Base-by-base conservation (phyloP, 2,797 vertebrate genomes). In the Benthosema pterotum region DNA sequence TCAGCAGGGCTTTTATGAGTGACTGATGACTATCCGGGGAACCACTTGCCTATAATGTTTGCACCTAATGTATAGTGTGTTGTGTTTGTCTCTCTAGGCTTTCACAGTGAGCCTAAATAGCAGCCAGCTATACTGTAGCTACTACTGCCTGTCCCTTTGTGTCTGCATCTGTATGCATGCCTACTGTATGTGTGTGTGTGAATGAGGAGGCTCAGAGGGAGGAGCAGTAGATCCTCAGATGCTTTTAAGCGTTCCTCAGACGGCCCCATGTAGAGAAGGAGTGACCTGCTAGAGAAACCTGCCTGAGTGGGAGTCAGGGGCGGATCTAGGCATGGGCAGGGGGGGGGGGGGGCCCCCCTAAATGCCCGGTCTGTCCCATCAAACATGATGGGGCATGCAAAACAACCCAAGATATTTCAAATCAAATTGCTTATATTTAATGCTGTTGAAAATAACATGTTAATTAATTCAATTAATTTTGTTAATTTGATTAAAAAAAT, bases 191-290 rank as follows among this genome's bases (percentile, higher is more conserved):
- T 77, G 71, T 74, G 69, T 66, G 14, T 50, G 57, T 47, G 14
- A 50, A 75, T 61, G 74, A 72, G 83, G 67, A 59, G 65, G 63
- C 13, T 14, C 32, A 67, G 71, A 87, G 78, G 90, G 88, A 88
- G 89, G 89, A 88, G 89, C 85, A 71, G 76, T 48, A 58, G 65
- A 67, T 61, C 78, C 42, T 5, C 75, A 69, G 67, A 83, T 78
- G 83, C 79, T 86, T 88, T 87, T 80, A 88, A 84, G 80, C 60
- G 77, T 74, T 89, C 79, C 79, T 76, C 78, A 89, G 87, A 87
- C 79, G 32, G 88, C 86, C 87, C 79, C 91, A 88, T 87, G 74
- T 68, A 58, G 86, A 82, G 91, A 87, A 88, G 91, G 93, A 79
- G 89, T 90, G 80, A 91, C 85, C 75, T 67, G 77, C 52, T 67